Base-by-base conservation (phyloP, 1,140 invertebrate genomes). In the Panulirus ornatus region DNA sequence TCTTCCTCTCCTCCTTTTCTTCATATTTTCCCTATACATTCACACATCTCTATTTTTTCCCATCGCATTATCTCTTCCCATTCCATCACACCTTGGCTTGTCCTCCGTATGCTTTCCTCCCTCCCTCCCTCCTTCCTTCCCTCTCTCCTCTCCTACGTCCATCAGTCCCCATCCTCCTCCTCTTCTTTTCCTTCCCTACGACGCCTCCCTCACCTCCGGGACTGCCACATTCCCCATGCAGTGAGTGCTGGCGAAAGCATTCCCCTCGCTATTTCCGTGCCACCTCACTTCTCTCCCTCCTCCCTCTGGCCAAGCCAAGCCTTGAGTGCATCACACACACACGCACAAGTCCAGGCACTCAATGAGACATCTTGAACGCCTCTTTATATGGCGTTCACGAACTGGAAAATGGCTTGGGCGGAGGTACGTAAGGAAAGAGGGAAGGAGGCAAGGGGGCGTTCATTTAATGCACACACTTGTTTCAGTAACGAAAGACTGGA, bases 41-140 rank as follows among this genome's bases (percentile, higher is more conserved):
- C 63, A n/a, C 63, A 11, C 63, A 66, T 34, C 63, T 58, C 11
- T 22, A 22, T 66, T 27, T 34, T 66, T n/a, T 34, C 54, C 78
- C 16, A 34, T 51, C 78, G 2, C 6, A 27, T 54, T 27, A 8
- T 58, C 22, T n/a, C 44, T 27, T 34, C 38, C 8, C n/a, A n/a
- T n/a, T n/a, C n/a, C n/a, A n/a, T n/a, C n/a, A n/a, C n/a, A n/a
- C n/a, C n/a, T n/a, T n/a, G n/a, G n/a, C 76, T 27, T 42, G 1
- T 81, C 78, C 16, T 58, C 36, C 78, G 2, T 1, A 27, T 54
- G 38, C 30, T 58, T 36, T n/a, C 44, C 47, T 34, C 38, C 8
- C n/a, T 81, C 78, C 51, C 27, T 81, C 78, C 30, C 36, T 51
- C 44, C 30, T 14, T n/a, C 34, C 78, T 81, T 36, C 78, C 22